Evolutionary conservation across 2,797 vertebrate genomes (phyloP).

Genomic region (Spheniscus humboldti): DNA sequence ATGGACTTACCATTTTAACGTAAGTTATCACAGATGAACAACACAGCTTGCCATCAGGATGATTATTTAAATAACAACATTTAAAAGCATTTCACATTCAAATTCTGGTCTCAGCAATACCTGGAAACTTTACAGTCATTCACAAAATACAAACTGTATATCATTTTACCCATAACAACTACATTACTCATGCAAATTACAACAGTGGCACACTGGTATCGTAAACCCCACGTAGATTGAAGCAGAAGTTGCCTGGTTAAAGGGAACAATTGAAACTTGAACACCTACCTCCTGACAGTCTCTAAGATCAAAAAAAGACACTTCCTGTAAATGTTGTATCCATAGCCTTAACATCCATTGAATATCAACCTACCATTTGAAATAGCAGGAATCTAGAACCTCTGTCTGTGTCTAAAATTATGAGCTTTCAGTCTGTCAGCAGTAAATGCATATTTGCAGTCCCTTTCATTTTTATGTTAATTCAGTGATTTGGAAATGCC

Average conservation of each 20-base stretch:
- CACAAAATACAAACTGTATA: background rate
- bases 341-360: background rate
- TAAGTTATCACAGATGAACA: background rate
- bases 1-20: background rate
- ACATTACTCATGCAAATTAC: background rate
- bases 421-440: background rate
- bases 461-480: background rate
- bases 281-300: background rate
- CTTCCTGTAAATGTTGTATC: background rate
- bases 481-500: background rate
- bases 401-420: background rate
- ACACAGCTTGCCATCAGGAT: background rate
- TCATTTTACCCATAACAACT: background rate
- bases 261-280: background rate
- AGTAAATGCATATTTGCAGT: background rate
- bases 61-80: background rate
- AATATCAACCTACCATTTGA: background rate
- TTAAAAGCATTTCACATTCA: background rate
- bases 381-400: background rate
- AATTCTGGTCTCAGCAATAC: background rate
- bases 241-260: background rate
- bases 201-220: background rate
- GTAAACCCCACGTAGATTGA: fast-evolving
- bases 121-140: background rate
- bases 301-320: background rate